These are phyloP conservation scores for Portevinia maculata DNA, from an alignment of 2,888 invertebrate genomes.

Conservation along the genomic window DNA sequence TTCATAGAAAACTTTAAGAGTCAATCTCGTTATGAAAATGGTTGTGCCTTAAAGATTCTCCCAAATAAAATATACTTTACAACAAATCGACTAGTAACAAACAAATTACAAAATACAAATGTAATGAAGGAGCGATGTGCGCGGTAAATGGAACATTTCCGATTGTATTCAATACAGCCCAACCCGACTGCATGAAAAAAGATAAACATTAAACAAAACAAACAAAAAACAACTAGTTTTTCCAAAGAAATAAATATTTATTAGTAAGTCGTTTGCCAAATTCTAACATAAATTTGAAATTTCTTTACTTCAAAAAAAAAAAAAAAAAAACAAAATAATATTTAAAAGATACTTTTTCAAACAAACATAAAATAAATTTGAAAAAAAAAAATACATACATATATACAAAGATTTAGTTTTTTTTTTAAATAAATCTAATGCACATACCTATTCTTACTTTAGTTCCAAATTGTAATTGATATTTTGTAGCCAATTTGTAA, in stretches of 20 bases:
- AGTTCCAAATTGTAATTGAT: conserved; percentile 36
- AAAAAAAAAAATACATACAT: conserved; percentile 2
- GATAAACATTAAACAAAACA: not conserved
- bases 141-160: conserved; percentile 30
- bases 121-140: conserved; percentile 32
- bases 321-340: too few species aligned
- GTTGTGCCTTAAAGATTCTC: conserved; percentile 64
- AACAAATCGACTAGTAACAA: conserved; percentile 36
- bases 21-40: conserved; percentile 51
- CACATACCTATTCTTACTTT: conserved; percentile 45
- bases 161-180: conserved; percentile 27
- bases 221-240: not conserved
- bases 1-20: conserved; percentile 47
- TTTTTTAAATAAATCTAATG: conserved; percentile 47
- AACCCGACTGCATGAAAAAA: conserved; percentile 21
- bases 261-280: conserved; percentile 53
- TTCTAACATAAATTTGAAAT: conserved; percentile 39
- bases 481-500: conserved; percentile 43
- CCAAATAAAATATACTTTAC: conserved; percentile 25
- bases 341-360: conserved; percentile 26
- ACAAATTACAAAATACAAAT: not conserved
- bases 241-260: conserved; percentile 10
- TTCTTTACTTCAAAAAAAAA: conserved; percentile 31
- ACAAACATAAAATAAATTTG: conserved; percentile 27
- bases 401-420: not conserved